Conservation (phyloP, 2,113 vertebrate genomes). For the Tauraco erythrolophus region DNA sequence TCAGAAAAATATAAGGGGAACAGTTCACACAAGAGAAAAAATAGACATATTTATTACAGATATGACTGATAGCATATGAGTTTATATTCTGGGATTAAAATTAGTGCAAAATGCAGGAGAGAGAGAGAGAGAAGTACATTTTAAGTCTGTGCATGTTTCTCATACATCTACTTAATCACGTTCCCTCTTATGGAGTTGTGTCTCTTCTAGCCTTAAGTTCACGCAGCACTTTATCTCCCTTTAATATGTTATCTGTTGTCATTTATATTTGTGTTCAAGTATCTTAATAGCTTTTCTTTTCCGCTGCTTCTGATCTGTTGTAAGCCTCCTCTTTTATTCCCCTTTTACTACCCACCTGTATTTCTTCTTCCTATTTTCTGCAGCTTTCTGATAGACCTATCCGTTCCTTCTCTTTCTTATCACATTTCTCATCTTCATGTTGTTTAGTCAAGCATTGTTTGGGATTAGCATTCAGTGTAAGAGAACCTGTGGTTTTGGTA, state of each 20-base stretch:
- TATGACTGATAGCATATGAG: background rate
- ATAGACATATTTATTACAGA: background rate
- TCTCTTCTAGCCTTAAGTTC: background rate
- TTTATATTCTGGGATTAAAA: background rate
- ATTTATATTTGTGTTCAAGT: background rate
- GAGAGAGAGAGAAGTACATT: background rate
- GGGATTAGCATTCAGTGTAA: background rate
- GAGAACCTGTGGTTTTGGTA: background rate
- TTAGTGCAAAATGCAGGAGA: background rate
- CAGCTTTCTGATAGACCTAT: background rate
- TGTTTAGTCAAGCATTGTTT: background rate
- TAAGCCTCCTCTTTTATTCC: rapidly evolving
- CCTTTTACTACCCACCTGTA: background rate
- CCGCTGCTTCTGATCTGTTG: background rate
- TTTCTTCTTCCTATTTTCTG: background rate
- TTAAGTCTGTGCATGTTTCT: background rate
- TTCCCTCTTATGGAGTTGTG: background rate
- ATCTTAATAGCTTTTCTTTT: background rate
- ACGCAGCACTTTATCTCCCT: background rate
- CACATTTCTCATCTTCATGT: background rate
- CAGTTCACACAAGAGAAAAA: background rate
- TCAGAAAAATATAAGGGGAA: background rate
- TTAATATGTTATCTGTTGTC: background rate
- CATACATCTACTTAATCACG: background rate
- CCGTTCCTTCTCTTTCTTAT: background rate